Base-by-base conservation (phyloP, 2,113 vertebrate genomes). In the Carollia perspicillata region DNA sequence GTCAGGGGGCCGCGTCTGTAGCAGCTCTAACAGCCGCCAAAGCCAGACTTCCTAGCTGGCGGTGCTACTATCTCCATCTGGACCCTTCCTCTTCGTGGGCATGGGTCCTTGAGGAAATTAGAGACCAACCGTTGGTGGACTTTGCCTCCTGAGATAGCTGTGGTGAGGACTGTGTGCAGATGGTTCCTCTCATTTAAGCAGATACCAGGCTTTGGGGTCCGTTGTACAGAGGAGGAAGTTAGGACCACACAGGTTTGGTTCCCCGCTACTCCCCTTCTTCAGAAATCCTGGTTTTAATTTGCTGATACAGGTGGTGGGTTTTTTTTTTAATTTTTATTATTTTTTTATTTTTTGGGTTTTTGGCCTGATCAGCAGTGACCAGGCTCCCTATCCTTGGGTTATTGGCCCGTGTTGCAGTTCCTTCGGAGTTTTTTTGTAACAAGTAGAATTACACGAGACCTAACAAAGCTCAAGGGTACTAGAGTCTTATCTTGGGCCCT, bases 61-160 rank as follows among this genome's bases (percentile, higher is more conserved):
- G 60, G 26, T n/a, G 22, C 47, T 18, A 20, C 75, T 75, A 5
- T 96, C 92, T 92, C 23, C 75, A 40, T 83, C 35, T 81, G 72
- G 92, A 86, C 85, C 87, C 92, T 95, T 93, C 86, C 80, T 94
- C 89, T 80, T 83, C 18, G 2, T 35, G 60, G 35, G 35, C 66
- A 26, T 96, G 89, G 83, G n/a, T 51, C 66, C 58, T 84, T 77
- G 91, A 91, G 91, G 95, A 96, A 96, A 94, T 88, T 16, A 9
- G 66, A 89, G 65, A 40, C 94, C 2, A 71, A 33, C 94, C 1
- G 94, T 97, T 98, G 42, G 96, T 96, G 96, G 95, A 97, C 97
- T 97, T 97, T 96, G 95, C 49, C 93, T 83, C 30, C 69, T n/a
- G 88, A 94, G 95, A 86, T 94, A 84, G 90, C 51, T 28, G 68